A percentile compares a stretch with the other conserved stretches of the same genome.
Evolutionary conservation across 2,888 invertebrate genomes (phyloP).

Genomic region (Pterostichus niger): DNA sequence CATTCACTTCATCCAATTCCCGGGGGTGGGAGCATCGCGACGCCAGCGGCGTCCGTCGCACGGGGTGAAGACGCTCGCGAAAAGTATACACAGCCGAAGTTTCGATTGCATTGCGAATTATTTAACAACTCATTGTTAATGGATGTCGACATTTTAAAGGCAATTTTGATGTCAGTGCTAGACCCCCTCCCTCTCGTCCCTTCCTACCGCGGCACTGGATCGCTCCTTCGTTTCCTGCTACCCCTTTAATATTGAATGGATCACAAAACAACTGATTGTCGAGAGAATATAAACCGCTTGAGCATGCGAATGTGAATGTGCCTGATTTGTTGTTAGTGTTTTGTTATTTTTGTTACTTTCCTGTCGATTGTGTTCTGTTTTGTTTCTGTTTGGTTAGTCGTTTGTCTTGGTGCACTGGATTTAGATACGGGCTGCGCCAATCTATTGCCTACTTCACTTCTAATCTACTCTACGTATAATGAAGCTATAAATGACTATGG

Average conservation of each 20-base stretch:
- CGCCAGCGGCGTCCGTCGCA: conserved; percentile 3
- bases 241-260: conserved; percentile 56
- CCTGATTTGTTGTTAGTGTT: conserved; percentile 55
- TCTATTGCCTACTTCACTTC: conserved; percentile 1
- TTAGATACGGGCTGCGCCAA: conserved; percentile 1
- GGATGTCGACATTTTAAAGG: conserved; percentile 66
- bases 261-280: conserved; percentile 55
- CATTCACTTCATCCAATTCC: conserved; percentile 31
- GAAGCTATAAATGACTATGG: neutral
- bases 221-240: neutral
- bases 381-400: conserved; percentile 32
- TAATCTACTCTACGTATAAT: neutral
- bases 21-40: conserved; percentile 3
- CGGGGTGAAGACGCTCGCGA: conserved; percentile 1
- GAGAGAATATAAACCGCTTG: conserved; percentile 53
- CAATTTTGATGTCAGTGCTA: conserved; percentile 57
- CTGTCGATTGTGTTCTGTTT: conserved; percentile 49
- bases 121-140: conserved; percentile 62
- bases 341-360: conserved; percentile 40
- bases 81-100: conserved; percentile 48
- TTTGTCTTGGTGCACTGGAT: conserved; percentile 38
- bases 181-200: neutral
- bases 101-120: conserved; percentile 64
- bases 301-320: conserved; percentile 37
- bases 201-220: neutral